Evolutionary conservation across 2,113 vertebrate genomes (phyloP), one percentile per base, ranked within the genome.

Genomic region (Otocyon megalotis): DNA sequence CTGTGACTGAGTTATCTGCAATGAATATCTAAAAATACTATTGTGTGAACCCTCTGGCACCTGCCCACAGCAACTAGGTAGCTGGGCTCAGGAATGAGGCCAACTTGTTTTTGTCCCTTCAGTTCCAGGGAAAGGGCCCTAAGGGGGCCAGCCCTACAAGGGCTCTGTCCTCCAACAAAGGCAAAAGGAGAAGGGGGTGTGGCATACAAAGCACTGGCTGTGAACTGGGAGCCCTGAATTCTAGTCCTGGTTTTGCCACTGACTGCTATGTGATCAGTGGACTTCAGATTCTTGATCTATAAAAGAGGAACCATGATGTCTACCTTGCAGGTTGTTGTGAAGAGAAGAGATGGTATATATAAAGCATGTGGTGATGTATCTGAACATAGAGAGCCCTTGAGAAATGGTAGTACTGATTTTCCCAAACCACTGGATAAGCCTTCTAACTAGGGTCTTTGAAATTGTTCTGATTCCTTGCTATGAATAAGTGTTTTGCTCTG

Each of bases 341-440:
- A 81, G n/a, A 43, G 71, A 71, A 62, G 37, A 85, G 87, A 56
- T 69, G 58, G 32, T 43, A 0, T 71, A 35, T 62, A 88, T 88
- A 74, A 83, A 93, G 50, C n/a, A 48, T 17, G 28, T 12, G 26
- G 20, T 5, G 35, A 32, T n/a, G 5, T 24, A 9, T 67, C 48
- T 79, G 82, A 91, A 91, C 43, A 50, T 0, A 81, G 20, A 26
- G 89, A 50, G 30, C 19, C 48, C 10, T 48, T 69, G n/a, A 96
- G 96, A 92, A 89, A 76, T 43, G 48, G n/a, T 37, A 87, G 32
- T 79, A 87, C 26, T 81, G 37, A 93, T 88, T 93, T 97, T 67
- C 67, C 11, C 26, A 80, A 88, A 37, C 37, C 30, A 67, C 28
- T 82, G 60, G 22, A 72, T 43, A 85, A 86, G 19, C 3, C 20